Evolutionary conservation across 2,113 vertebrate genomes (phyloP).

Genomic region (Porphyrio hochstetteri): DNA sequence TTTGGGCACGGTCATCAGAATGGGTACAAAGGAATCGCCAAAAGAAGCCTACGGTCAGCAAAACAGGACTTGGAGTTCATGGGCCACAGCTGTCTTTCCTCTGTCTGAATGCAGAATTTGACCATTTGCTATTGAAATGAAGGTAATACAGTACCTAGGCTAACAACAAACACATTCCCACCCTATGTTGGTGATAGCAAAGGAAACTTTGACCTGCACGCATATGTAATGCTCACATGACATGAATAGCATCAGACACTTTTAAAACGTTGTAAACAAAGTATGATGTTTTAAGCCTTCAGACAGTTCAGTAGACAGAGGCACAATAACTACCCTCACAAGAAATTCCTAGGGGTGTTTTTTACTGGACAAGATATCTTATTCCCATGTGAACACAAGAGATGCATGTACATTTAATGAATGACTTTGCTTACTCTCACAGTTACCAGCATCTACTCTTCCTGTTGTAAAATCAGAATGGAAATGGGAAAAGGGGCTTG

Average conservation of each 20-base stretch:
- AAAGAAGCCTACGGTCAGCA: neutral
- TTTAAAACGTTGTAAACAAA: neutral
- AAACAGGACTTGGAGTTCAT: neutral
- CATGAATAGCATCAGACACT: neutral
- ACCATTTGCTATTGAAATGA: neutral
- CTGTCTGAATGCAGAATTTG: neutral
- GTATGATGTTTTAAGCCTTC: neutral
- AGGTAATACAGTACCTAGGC: neutral
- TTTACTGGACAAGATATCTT: neutral
- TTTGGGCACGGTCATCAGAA: neutral
- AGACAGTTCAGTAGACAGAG: neutral
- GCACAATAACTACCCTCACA: neutral
- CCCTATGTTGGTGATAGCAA: neutral
- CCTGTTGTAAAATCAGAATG: neutral
- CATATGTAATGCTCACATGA: fast-evolving
- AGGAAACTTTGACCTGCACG: neutral
- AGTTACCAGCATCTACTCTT: neutral
- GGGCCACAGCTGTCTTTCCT: neutral
- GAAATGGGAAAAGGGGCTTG: neutral
- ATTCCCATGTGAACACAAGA: neutral
- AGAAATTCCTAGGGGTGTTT: neutral
- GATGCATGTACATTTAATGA: neutral
- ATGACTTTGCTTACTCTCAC: neutral
- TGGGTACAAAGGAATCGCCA: neutral
- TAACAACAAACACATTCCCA: neutral